A percentile compares a stretch with the other conserved stretches of the same genome.
Evolutionary conservation across 2,888 invertebrate genomes (phyloP).

Genomic region (Magallana nippona): DNA sequence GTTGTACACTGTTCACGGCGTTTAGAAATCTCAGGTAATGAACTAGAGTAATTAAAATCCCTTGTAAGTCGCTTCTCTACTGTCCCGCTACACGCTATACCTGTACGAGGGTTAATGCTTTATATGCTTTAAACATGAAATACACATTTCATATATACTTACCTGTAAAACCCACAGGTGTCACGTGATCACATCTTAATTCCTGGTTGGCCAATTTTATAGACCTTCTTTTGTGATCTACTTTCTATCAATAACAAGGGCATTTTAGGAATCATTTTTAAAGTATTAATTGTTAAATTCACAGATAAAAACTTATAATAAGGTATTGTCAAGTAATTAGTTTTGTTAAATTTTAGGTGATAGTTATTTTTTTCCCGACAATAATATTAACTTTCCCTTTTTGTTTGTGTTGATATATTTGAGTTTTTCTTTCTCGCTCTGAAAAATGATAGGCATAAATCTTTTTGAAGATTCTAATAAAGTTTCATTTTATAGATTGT

Average conservation of each 20-base stretch:
- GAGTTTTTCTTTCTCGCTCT: no score
- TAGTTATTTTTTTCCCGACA: no score
- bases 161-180: slow-evolving; percentile 23
- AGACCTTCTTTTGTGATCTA: not conserved
- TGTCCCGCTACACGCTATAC: not conserved
- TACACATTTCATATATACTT: slow-evolving; percentile 29
- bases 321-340: no score
- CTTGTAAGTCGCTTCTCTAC: not conserved
- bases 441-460: no score
- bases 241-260: slow-evolving; percentile 21
- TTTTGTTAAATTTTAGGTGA: no score
- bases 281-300: not conserved
- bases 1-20: not conserved
- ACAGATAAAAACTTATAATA: not conserved
- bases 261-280: slow-evolving; percentile 9
- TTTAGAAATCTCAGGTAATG: not conserved
- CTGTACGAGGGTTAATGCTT: slow-evolving; percentile 11
- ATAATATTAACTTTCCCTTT: no score
- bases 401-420: no score
- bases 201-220: not conserved
- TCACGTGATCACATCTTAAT: not conserved
- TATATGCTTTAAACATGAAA: slow-evolving; percentile 29
- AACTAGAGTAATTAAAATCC: slow-evolving; percentile 14
- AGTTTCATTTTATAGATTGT: no score
- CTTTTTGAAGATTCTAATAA: no score